Base-by-base conservation (phyloP, 2,797 vertebrate genomes). In the Enteromius mattozi region DNA sequence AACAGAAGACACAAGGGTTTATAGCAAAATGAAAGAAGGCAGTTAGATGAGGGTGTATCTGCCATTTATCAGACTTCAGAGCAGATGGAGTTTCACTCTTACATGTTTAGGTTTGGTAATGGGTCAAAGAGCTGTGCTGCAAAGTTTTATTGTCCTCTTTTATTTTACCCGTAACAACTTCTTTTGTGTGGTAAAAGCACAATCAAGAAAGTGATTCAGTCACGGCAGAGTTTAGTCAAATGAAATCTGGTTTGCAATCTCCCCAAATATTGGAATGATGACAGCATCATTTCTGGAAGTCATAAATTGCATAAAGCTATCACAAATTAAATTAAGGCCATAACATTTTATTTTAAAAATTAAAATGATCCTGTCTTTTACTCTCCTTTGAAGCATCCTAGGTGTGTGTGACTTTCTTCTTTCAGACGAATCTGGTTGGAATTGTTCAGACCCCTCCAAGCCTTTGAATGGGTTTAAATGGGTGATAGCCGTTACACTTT, bases 1-100 rank as follows among this genome's bases (percentile, higher is more conserved):
- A 21, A 66, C 14, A 24, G 19, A 65, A 66, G 14, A 17, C 27
- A 13, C 54, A 65, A 24, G 37, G 19, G 8, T 49, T 75, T 66
- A 35, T 17, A 13, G n/a, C 42, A 47, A 54, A 69, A 76, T 19
- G n/a, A 42, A 81, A 70, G 35, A 30, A 30, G 35, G n/a, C 33
- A 2, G 72, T 75, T 68, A 33, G 65, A 81, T 74, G 49, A 66
- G 68, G 51, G 70, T 56, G 21, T 27, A 72, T 51, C 21, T 66
- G 79, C 72, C 63, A 54, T 40, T 21, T 69, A 77, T 84, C 81
- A 85, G 61, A 51, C 45, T 37, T 51, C 30, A 47, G 12, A 86
- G 86, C 87, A 83, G 87, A 86, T 88, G 83, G 45, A 78, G 66
- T 78, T 12, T 87, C 87, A 89, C 88, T 89, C 85, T 85, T 82